These are phyloP conservation scores for Mellilla xanthometata DNA, from an alignment of 2,888 invertebrate species.

Conservation along the genomic window DNA sequence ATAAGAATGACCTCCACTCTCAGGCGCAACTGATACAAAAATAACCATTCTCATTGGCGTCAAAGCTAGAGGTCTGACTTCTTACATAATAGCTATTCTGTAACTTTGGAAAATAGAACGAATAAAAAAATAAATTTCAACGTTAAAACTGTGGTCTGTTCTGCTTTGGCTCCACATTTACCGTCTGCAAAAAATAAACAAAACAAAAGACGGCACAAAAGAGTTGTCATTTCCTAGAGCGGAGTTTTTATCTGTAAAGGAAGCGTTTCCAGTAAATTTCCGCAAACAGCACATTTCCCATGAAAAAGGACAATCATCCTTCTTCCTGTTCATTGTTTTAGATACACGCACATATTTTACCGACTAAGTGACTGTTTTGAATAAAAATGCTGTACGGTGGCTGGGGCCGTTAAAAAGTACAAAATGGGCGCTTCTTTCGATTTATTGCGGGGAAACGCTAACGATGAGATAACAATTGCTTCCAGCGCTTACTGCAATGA, in stretches of 20 bases:
- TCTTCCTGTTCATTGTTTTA: conserved; percentile 71
- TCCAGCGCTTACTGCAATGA: conserved; percentile 4
- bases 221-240: neutral
- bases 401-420: conserved; percentile 69
- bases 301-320: conserved; percentile 65
- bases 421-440: conserved; percentile 52
- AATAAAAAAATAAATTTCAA: no score
- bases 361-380: conserved; percentile 80
- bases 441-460: conserved; percentile 47
- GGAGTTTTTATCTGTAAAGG: conserved; percentile 1
- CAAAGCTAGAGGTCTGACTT: no score
- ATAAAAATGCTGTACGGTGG: conserved; percentile 76
- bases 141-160: no score
- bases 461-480: conserved; percentile 11
- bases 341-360: conserved; percentile 76
- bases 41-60: no score
- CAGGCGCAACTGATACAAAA: no score
- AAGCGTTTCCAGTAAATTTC: conserved; percentile 11
- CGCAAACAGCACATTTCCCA: conserved; percentile 46
- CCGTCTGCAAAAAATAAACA: no score
- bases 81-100: no score
- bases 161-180: no score
- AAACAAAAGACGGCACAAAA: neutral
- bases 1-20: no score
- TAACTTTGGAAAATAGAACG: no score